Evolutionary conservation across 2,888 invertebrate genomes (phyloP).

Genomic region (Andrena bucephala): DNA sequence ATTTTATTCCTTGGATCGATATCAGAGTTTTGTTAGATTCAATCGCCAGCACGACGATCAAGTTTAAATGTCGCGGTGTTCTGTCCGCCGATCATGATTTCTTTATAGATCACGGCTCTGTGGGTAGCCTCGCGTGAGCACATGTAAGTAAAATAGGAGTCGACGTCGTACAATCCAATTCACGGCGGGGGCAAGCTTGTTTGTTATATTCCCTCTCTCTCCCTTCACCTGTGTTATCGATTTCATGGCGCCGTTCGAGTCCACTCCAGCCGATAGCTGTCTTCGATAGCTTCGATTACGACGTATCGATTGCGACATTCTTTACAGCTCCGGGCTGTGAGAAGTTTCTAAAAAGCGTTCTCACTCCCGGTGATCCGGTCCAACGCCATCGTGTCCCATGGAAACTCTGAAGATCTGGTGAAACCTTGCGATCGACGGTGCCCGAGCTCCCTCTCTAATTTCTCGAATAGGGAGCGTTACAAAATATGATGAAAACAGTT

Average conservation of each 20-base stretch:
- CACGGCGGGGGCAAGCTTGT: slow-evolving; percentile 48
- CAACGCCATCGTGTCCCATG: neutral
- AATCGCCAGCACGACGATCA: neutral
- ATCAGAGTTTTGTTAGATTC: slow-evolving; percentile 4
- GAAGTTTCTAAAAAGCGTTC: slow-evolving; percentile 28
- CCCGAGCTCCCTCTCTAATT: slow-evolving; percentile 2
- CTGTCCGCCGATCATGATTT: slow-evolving; percentile 23
- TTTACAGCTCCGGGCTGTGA: slow-evolving; percentile 14
- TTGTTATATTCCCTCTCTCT: slow-evolving; percentile 50
- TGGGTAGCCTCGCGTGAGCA: slow-evolving; percentile 26
- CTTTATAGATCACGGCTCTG: slow-evolving; percentile 31
- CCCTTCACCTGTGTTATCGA: slow-evolving; percentile 52
- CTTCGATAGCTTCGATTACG: slow-evolving; percentile 51
- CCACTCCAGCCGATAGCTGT: slow-evolving; percentile 42
- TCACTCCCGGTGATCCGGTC: slow-evolving; percentile 13
- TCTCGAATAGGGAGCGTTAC: neutral
- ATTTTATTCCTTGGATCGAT: neutral
- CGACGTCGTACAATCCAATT: slow-evolving; percentile 51
- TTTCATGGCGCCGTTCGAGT: slow-evolving; percentile 43
- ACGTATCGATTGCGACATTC: slow-evolving; percentile 58
- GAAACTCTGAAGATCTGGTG: neutral
- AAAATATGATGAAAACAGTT: slow-evolving; percentile 12
- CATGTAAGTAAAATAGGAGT: slow-evolving; percentile 40
- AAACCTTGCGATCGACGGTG: slow-evolving; percentile 16
- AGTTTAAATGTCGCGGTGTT: slow-evolving; percentile 19